phyloP scores from a whole-genome alignment of 2,888 invertebrate genomes.

The Microctonus brassicae region DNA sequence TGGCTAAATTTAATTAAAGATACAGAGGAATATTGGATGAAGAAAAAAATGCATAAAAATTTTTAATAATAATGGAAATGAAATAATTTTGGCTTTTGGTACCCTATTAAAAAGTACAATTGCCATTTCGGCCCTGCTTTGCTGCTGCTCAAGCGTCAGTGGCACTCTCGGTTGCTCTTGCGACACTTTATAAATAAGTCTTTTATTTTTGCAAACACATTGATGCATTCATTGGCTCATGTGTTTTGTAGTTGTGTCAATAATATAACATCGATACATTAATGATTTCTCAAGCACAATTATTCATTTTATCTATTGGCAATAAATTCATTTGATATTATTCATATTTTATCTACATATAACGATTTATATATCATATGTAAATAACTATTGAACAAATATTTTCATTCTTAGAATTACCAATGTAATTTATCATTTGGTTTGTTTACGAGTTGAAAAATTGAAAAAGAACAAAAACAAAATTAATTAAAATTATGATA shows the following conservation, averaged over 20 bases:
- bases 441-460: too few species aligned
- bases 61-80: neutral
- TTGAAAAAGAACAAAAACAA: too few species aligned
- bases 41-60: too few species aligned
- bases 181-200: constrained; percentile 40
- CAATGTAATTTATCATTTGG: neutral
- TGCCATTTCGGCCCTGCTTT: constrained; percentile 33
- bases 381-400: neutral
- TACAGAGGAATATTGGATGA: neutral
- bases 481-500: neutral
- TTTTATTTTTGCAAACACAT: constrained; percentile 35
- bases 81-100: neutral
- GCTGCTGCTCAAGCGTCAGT: constrained; percentile 32
- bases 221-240: constrained; percentile 23
- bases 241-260: constrained; percentile 10
- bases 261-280: neutral
- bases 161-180: constrained; percentile 28
- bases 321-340: constrained; percentile 3
- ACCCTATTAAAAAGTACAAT: neutral
- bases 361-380: neutral
- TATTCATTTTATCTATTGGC: constrained; percentile 17
- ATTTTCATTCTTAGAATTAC: neutral
- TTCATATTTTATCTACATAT: neutral
- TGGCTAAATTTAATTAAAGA: neutral
- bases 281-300: constrained; percentile 17